phyloP scores from a whole-genome alignment of 92 coral and sea anemone genomes.

The Montipora capitata region DNA sequence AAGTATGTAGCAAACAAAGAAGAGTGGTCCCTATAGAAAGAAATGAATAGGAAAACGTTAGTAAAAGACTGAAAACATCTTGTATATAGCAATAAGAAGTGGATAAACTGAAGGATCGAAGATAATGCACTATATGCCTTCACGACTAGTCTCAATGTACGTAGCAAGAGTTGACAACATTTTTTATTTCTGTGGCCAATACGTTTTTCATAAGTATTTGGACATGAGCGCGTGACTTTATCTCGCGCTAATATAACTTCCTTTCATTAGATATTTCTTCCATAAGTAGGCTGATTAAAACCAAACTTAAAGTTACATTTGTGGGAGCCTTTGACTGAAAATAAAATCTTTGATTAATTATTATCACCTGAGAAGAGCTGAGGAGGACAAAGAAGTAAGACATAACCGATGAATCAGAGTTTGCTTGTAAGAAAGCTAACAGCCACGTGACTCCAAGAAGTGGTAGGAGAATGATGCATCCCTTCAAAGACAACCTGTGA shows the following conservation, averaged over 20 bases:
- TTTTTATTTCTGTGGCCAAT: no score
- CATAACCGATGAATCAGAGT: constrained; percentile 69
- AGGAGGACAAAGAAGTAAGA: constrained; percentile 88
- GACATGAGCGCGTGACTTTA: no score
- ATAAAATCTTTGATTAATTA: not conserved
- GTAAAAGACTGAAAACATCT: not conserved
- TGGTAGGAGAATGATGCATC: constrained; percentile 86
- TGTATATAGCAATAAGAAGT: not conserved
- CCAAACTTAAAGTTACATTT: no score
- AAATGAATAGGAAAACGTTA: not conserved
- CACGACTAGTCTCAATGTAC: no score
- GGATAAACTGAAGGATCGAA: not conserved
- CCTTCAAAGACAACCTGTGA: constrained; percentile 84
- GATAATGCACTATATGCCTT: no score
- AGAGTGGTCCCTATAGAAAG: constrained; percentile 85
- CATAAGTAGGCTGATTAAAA: no score
- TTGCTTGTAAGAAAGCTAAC: constrained; percentile 89
- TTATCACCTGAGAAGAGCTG: constrained; percentile 82
- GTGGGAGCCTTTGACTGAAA: not conserved
- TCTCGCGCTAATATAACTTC: no score
- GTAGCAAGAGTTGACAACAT: no score
- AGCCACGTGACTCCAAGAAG: constrained; percentile 91
- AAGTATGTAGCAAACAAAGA: constrained; percentile 83
- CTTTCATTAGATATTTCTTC: no score
- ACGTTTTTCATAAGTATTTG: no score